Conservation (phyloP, 2,797 vertebrate genomes). For the Lophius americanus region DNA sequence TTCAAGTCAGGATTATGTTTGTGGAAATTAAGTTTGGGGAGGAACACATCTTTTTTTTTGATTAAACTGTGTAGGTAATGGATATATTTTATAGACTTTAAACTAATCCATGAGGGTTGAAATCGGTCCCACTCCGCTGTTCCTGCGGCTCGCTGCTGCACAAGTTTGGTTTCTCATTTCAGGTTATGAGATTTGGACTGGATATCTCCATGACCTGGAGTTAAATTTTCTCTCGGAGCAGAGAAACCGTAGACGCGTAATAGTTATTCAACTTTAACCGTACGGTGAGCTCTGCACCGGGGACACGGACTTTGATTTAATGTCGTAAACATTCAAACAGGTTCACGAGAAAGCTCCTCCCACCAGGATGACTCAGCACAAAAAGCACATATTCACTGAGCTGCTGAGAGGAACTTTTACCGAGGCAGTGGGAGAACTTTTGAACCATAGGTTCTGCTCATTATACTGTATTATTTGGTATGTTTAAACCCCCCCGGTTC, state of each 20-base stretch:
- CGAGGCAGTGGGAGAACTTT: no score
- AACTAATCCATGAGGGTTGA: constrained; percentile 23
- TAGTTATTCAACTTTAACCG: constrained; percentile 49
- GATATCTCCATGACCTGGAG: constrained; percentile 34
- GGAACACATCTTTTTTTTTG: background rate
- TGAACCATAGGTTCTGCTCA: no score
- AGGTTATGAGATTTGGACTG: constrained; percentile 36
- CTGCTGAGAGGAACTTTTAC: no score
- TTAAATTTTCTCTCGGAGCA: constrained; percentile 24
- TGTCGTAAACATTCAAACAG: constrained; percentile 35
- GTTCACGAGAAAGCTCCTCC: no score
- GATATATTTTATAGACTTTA: constrained; percentile 1
- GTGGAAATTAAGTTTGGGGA: constrained; percentile 23
- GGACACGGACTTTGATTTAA: constrained; percentile 38
- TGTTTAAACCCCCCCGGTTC: no score
- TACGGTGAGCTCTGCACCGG: constrained; percentile 13
- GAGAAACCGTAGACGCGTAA: constrained; percentile 28
- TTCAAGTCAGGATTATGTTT: constrained; percentile 8
- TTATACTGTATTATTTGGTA: no score
- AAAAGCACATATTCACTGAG: no score
- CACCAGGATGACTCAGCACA: no score
- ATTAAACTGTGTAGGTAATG: no score
- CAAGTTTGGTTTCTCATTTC: constrained; percentile 47
- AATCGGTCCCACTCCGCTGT: constrained; percentile 23
- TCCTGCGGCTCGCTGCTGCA: constrained; percentile 40